Evolutionary conservation across 2,797 vertebrate species (phyloP).

Genomic region (Enteromius trimaculatus): DNA sequence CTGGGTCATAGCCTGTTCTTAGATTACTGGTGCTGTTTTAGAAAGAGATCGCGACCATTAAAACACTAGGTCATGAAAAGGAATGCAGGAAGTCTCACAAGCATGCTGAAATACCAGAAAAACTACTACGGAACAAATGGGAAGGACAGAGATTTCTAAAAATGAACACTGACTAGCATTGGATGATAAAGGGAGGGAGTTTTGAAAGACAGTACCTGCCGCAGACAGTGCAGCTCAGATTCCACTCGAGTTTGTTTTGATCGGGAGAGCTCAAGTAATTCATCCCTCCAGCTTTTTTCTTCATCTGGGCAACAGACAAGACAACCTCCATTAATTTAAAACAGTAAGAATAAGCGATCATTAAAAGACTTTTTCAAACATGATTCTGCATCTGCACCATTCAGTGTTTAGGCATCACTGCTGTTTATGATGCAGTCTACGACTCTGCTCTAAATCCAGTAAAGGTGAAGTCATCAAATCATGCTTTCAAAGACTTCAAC

Average conservation of each 20-base stretch:
- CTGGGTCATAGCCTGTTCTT: not conserved
- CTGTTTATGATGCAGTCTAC: not conserved
- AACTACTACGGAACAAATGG: not conserved
- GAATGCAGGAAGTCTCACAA: slow-evolving; percentile 19
- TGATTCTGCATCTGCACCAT: not conserved
- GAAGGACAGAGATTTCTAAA: slow-evolving; percentile 15
- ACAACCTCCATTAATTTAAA: not conserved
- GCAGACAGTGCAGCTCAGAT: slow-evolving; percentile 79
- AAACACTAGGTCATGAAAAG: slow-evolving; percentile 13
- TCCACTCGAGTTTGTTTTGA: slow-evolving; percentile 83
- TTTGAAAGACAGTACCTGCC: slow-evolving; percentile 74
- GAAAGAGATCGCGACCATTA: not conserved
- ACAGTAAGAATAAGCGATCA: not conserved
- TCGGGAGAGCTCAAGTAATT: slow-evolving; percentile 83
- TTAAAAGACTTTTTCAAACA: not conserved
- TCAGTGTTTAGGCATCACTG: not conserved
- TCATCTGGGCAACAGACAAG: slow-evolving; percentile 75
- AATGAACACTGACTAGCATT: not conserved
- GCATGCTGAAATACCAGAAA: slow-evolving; percentile 52
- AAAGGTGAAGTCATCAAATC: not conserved
- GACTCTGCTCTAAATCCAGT: not conserved
- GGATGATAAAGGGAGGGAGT: not conserved
- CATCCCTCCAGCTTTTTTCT: slow-evolving; percentile 83
- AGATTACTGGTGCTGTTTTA: not conserved
- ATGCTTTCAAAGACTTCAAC: not conserved